Evolutionary conservation across 2,113 vertebrate species (phyloP).

Genomic region (Callopanchax toddi): DNA sequence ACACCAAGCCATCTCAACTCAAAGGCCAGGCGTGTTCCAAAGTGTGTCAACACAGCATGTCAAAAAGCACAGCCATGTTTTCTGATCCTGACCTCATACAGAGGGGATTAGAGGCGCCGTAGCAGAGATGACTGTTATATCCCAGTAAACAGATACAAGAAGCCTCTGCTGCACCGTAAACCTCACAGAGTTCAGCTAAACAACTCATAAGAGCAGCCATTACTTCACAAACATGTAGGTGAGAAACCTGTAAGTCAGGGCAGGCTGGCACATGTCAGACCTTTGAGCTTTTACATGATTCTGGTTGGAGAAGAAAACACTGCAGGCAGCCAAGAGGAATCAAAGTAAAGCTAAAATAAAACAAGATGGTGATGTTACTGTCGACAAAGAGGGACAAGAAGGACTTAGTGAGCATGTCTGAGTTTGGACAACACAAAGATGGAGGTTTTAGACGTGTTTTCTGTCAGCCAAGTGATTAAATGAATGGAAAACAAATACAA

Average conservation of each 20-base stretch:
- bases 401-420: too few relatives aligned
- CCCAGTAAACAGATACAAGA: slow-evolving; percentile 15
- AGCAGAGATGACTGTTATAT: slow-evolving; percentile 9
- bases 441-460: too few relatives aligned
- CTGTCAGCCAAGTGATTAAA: too few relatives aligned
- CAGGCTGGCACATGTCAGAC: slow-evolving; percentile 41
- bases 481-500: too few relatives aligned
- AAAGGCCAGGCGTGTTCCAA: slow-evolving; percentile 37
- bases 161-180: slow-evolving; percentile 12
- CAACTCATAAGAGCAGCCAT: neutral
- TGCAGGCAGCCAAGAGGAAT: neutral
- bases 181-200: slow-evolving; percentile 6
- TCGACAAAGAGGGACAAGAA: too few relatives aligned
- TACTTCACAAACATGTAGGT: slow-evolving; percentile 2
- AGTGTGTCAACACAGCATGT: slow-evolving; percentile 41
- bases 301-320: neutral
- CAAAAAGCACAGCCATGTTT: slow-evolving; percentile 28
- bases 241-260: slow-evolving; percentile 50
- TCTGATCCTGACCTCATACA: slow-evolving; percentile 1
- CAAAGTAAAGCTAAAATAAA: neutral
- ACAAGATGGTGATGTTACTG: too few relatives aligned
- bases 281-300: neutral
- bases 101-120: slow-evolving; percentile 12
- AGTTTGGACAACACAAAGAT: too few relatives aligned
- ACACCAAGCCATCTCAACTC: slow-evolving; percentile 7